These are phyloP conservation scores for Cremastinae sp. DNA, from an alignment of 2,888 invertebrate species.

Conservation along the genomic window DNA sequence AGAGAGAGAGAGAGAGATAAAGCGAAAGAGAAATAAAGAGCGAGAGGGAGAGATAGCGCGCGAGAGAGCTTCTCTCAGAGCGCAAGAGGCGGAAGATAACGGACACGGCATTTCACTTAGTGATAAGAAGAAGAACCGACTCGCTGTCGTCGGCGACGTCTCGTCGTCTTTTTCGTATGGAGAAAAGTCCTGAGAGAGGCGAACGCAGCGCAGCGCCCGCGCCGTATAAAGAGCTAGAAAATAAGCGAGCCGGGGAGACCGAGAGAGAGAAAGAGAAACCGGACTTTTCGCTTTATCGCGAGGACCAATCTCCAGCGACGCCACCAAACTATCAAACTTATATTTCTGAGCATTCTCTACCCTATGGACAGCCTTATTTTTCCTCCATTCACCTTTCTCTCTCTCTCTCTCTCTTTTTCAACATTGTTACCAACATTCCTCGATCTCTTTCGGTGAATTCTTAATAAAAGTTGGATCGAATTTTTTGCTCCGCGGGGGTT, in stretches of 20 bases:
- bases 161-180: constrained; percentile 61
- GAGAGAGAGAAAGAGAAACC: constrained; percentile 52
- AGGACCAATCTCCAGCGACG: constrained; percentile 73
- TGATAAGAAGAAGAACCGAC: constrained; percentile 76
- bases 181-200: constrained; percentile 56
- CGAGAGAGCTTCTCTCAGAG: constrained; percentile 38
- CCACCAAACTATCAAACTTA: constrained; percentile 66
- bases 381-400: constrained; percentile 10
- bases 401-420: constrained; percentile 5
- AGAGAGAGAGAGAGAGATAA: constrained; percentile 3
- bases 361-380: constrained; percentile 15
- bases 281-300: constrained; percentile 71
- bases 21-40: not conserved
- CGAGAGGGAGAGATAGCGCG: constrained; percentile 1
- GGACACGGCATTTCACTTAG: constrained; percentile 81
- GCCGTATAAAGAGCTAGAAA: constrained; percentile 12
- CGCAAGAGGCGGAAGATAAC: constrained; percentile 72
- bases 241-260: constrained; percentile 10
- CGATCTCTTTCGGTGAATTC: constrained; percentile 18
- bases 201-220: constrained; percentile 45
- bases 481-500: constrained; percentile 26
- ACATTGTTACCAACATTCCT: constrained; percentile 40
- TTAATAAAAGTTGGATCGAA: not conserved
- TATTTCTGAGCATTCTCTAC: constrained; percentile 53
- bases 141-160: constrained; percentile 64